Evolutionary conservation across 1,140 invertebrate species (phyloP), one percentile per base, ranked within the genome.

Genomic region (Asbolus verrucosus): DNA sequence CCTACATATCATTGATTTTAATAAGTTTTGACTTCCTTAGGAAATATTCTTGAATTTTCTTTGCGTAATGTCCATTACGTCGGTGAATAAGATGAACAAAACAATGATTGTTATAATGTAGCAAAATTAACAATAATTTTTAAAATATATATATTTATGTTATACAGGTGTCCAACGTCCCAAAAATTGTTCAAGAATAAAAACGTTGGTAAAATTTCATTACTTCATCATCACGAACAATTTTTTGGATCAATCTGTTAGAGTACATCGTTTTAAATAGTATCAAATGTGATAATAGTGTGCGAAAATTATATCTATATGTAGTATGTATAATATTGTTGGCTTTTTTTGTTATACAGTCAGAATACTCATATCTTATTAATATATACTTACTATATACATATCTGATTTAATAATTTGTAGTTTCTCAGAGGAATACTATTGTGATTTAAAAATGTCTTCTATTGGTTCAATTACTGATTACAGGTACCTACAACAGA

Each of bases 281-380:
- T 54, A 27, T 54, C 19, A 54, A 54, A 54, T 54, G 46, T 54
- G 46, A 54, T 54, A 54, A 30, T 54, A 54, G 46, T 54, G 46
- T 54, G 46, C 46, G 21, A 19, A 46, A 54, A 54, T 54, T 27
- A 54, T 54, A 27, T 54, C 46, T 27, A 54, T 21, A 27, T 54
- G 46, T 54, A 54, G 46, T 54, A 54, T 30, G 46, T 54, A 50
- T 15, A 54, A 54, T 54, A 54, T 54, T 54, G 46, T 54, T 54
- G 46, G 46, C 46, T 54, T 54, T 54, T 27, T 30, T 54, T 27
- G 46, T 24, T 54, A 54, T 30, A 13, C 46, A 19, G 11, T 54
- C 46, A 36, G n/a, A 11, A 36, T 36, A 36, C 11, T 36, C 6
- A 54, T 54, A 54, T 54, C 21, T 54, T 14, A n/a, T 13, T 27